Evolutionary conservation across 2,797 vertebrate genomes (phyloP).

Genomic region (Pantherophis alleghaniensis): DNA sequence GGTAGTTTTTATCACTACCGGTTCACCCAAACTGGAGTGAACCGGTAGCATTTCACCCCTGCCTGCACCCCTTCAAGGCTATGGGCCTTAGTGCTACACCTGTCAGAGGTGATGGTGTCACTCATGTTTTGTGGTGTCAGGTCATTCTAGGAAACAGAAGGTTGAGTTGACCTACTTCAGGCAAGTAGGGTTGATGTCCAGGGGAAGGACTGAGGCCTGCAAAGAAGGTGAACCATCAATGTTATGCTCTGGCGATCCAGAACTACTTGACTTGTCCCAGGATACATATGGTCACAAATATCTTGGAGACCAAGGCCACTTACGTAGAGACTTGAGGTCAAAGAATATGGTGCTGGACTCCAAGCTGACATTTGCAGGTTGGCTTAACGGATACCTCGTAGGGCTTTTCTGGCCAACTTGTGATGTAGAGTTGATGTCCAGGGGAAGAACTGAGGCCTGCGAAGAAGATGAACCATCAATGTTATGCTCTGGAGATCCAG

Average conservation of each 20-base stretch:
- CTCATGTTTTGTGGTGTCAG: neutral
- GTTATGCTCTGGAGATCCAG: neutral
- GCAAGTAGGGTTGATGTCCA: slow-evolving; percentile 16
- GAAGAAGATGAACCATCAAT: neutral
- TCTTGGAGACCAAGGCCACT: slow-evolving; percentile 42
- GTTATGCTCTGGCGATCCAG: neutral
- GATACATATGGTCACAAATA: neutral
- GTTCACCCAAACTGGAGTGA: too few species aligned
- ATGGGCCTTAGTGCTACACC: neutral
- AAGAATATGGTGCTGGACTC: slow-evolving; percentile 62
- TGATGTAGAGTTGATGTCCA: neutral
- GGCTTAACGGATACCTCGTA: neutral
- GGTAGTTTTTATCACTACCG: too few species aligned
- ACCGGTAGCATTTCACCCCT: too few species aligned
- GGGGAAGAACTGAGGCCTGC: slow-evolving; percentile 45
- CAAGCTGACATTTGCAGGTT: neutral
- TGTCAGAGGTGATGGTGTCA: neutral
- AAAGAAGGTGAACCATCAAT: neutral
- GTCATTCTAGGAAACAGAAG: neutral
- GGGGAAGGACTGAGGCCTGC: slow-evolving; percentile 46
- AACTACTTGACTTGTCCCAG: neutral
- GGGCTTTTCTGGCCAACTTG: neutral
- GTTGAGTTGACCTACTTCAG: neutral
- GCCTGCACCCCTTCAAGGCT: neutral
- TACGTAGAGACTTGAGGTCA: slow-evolving; percentile 60